Evolutionary conservation across 1,140 invertebrate genomes (phyloP), one percentile per base, ranked within the genome.

Genomic region (Physella acuta): DNA sequence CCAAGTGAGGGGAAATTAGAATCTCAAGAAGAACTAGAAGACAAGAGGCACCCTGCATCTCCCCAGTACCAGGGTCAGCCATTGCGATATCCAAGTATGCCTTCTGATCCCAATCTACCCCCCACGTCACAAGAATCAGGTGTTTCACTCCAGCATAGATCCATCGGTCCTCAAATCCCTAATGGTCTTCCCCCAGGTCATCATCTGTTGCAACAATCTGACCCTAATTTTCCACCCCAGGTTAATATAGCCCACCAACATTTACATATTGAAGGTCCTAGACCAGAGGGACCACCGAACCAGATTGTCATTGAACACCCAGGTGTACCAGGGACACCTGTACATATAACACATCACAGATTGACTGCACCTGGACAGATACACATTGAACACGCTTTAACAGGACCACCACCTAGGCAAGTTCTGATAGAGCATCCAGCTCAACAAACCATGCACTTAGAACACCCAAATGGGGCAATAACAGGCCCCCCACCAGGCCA

Each of bases 371-470:
- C 56, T 28, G 34, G 3, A 14, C 62, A 64, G 49, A 11, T 39
- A 52, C 44, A 52, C 30, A 52, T 11, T 20, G 34, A 26, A 36
- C 61, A 39, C 31, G 56, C 56, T 34, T 36, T 75, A 14, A 37
- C 68, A 60, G 74, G 71, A 1, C 62, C 68, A 4, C 75, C 75
- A 17, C 66, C 71, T 2, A 69, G 56, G 49, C 70, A 68, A 53
- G 62, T 69, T 34, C 65, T 64, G 20, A 31, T 63, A 33, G 65
- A 73, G 51, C 62, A 52, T 2, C 56, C 31, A 37, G 26, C 39
- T 16, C 71, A 66, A 36, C 66, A 60, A 24, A 39, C 58, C 30
- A 52, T 44, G 11, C 68, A 60, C 20, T 5, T 44, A 4, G 67
- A 68, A 36, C 70, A 64, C 37, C 67, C 67, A 20, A 66, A 63